These are phyloP conservation scores for Andrena praecox DNA, from an alignment of 2,888 invertebrate genomes.

Conservation along the genomic window DNA sequence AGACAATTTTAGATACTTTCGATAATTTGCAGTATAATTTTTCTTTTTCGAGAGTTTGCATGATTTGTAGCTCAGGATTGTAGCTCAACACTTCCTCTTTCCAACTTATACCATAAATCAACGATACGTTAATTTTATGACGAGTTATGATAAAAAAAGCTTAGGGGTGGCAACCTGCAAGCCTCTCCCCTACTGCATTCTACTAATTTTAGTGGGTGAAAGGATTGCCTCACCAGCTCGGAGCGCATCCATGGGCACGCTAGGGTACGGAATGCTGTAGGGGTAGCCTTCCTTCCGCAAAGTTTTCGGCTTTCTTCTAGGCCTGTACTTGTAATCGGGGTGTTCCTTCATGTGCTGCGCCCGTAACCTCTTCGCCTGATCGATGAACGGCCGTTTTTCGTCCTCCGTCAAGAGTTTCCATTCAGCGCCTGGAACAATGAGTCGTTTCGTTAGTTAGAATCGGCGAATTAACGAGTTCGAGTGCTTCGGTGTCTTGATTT, in stretches of 20 bases:
- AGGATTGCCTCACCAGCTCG: conserved; percentile 89
- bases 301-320: conserved; percentile 95
- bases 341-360: conserved; percentile 98
- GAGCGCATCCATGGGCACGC: conserved; percentile 95
- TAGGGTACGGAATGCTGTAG: conserved; percentile 96
- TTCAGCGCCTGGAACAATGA: conserved; percentile 91
- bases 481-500: not conserved
- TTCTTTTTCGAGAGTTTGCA: no score
- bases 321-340: conserved; percentile 97
- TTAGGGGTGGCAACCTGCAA: no score
- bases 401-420: conserved; percentile 98
- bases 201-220: not conserved
- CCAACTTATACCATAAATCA: no score
- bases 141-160: no score
- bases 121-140: no score
- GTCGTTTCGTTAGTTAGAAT: conserved; percentile 20
- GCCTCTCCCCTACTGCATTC: not conserved
- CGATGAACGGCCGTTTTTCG: conserved; percentile 98
- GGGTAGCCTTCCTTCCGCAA: conserved; percentile 95
- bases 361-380: conserved; percentile 97
- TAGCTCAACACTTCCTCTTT: no score
- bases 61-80: no score
- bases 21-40: no score
- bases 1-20: no score
- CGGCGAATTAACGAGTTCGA: not conserved